Evolutionary conservation across 1,140 invertebrate genomes (phyloP), one percentile per base, ranked within the genome.

Genomic region (Agrypnia vestita): DNA sequence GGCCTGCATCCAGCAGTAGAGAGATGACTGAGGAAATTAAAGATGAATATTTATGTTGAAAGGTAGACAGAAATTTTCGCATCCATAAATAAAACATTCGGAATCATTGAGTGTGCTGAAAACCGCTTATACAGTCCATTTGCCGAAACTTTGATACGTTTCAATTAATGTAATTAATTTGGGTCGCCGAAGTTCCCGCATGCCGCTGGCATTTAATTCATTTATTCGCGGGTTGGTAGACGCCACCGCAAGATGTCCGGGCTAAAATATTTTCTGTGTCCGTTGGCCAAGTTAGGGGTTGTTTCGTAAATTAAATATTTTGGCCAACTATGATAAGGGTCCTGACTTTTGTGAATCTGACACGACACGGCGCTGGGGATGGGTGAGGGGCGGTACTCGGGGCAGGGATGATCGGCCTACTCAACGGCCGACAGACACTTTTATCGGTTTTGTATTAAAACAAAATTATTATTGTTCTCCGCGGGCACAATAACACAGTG

Each of bases 261-360:
- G n/a, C 64, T 69, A 49, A 69, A 69, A 69, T 69, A 69, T 69
- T 69, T 69, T 44, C 64, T 21, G 43, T 47, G 64, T 69, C 64
- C 9, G 25, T 35, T 35, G 15, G 9, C 43, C 43, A 19, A 69
- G 64, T 69, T 69, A 4, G 44, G 43, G 64, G 15, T 17, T 69
- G 64, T 69, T 69, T 69, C 64, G 64, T 69, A 47, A 69, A 69
- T 69, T 69, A 69, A 69, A 69, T 69, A 69, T 69, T 69, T 64
- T 69, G 10, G 64, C 44, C 44, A 46, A 47, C 64, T 47, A 17
- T 69, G 64, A 69, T 69, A 47, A 69, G 64, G 64, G 64, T 69
- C 17, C 43, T 21, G 64, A 69, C 64, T 69, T 69, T 47, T 10
- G 64, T 21, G 44, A 17, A 15, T 51, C 64, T 49, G 64, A 69